These are phyloP conservation scores for Drosophila baimaii DNA, from an alignment of 1,140 invertebrate genomes.

Conservation along the genomic window DNA sequence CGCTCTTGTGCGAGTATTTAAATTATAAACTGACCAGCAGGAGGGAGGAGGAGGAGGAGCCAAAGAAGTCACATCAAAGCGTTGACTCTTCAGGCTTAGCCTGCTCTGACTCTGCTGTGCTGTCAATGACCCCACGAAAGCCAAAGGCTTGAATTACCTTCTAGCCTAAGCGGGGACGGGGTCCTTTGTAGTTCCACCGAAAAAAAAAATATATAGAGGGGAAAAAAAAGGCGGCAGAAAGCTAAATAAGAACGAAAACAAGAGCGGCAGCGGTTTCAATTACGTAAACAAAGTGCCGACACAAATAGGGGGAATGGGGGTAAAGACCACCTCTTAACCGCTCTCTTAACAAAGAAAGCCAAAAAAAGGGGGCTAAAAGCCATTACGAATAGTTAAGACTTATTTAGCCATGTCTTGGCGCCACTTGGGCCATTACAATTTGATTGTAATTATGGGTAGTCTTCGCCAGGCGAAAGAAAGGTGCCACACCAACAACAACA, in stretches of 20 bases:
- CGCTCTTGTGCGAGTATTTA: constrained; percentile 63
- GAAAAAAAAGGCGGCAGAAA: not conserved
- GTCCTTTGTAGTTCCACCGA: constrained; percentile 76
- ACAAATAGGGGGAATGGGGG: constrained; percentile 21
- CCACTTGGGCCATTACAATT: constrained; percentile 54
- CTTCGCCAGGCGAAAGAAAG: constrained; percentile 30
- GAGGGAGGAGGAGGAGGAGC: constrained; percentile 3
- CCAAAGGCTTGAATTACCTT: constrained; percentile 65
- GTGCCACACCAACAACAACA: constrained; percentile 59
- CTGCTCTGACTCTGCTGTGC: not conserved
- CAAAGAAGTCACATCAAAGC: constrained; percentile 58
- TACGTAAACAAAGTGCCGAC: constrained; percentile 57
- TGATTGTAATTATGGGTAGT: constrained; percentile 50
- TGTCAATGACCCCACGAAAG: constrained; percentile 54
- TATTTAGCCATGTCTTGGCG: constrained; percentile 66
- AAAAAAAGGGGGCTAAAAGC: constrained; percentile 1
- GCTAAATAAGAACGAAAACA: constrained; percentile 36
- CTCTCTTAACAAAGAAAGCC: constrained; percentile 23
- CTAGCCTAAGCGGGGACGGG: constrained; percentile 46
- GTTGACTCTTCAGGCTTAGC: constrained; percentile 26
- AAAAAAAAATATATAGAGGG: constrained; percentile 37
- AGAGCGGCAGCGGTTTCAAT: constrained; percentile 65
- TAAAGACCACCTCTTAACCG: not conserved
- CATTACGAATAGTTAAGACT: constrained; percentile 40
- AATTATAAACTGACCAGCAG: constrained; percentile 73